phyloP scores from a whole-genome alignment of 2,888 invertebrate species.

The Hypercompe scribonia region DNA sequence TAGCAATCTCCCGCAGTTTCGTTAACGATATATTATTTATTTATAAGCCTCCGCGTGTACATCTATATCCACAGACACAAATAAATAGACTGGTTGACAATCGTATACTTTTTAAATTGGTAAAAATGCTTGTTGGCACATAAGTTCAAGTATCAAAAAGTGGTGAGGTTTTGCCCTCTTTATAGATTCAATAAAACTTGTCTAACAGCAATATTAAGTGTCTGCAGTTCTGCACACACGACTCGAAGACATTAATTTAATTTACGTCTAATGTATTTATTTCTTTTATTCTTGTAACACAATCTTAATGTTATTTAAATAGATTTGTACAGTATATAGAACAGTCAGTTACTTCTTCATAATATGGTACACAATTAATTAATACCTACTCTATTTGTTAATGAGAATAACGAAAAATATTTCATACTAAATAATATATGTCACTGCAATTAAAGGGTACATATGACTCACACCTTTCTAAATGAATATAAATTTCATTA shows the following conservation, averaged over 20 bases:
- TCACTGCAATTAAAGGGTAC: background rate
- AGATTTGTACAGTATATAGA: too few relatives aligned
- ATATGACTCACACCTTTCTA: slow-evolving; percentile 11
- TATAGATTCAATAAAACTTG: background rate
- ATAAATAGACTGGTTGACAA: background rate
- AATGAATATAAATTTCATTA: slow-evolving; percentile 6
- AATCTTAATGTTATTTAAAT: too few relatives aligned
- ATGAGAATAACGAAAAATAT: background rate
- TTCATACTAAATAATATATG: background rate
- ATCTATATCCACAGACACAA: background rate
- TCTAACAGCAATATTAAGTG: background rate
- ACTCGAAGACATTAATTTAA: background rate
- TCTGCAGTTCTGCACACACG: background rate
- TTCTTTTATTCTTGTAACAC: too few relatives aligned
- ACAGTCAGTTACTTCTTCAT: background rate
- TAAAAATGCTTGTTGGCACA: too few relatives aligned
- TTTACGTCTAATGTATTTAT: too few relatives aligned
- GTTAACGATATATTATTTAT: background rate
- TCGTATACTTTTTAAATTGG: background rate
- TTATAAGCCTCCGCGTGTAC: background rate
- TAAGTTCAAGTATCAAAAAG: background rate
- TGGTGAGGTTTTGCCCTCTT: background rate
- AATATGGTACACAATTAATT: too few relatives aligned
- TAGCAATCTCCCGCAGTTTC: background rate
- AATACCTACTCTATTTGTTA: too few relatives aligned